Evolutionary conservation across 2,797 vertebrate genomes (phyloP).

Genomic region (Psittacula derbiana): DNA sequence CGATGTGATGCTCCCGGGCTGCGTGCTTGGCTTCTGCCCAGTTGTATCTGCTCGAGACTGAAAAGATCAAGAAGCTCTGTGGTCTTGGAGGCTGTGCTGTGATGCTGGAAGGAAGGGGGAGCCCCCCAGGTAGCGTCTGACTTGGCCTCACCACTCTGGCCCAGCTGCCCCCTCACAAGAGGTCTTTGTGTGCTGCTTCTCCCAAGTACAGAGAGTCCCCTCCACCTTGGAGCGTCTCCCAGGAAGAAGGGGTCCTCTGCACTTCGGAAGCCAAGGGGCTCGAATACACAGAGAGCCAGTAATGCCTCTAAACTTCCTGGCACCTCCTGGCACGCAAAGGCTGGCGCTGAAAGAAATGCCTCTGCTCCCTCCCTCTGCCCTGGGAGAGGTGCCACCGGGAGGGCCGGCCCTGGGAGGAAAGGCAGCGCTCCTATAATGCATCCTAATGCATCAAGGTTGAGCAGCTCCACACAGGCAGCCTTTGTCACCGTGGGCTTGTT

Average conservation of each 20-base stretch:
- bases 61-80: neutral
- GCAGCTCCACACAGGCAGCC: conserved; percentile 31
- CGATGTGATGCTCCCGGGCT: neutral
- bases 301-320: conserved; percentile 13
- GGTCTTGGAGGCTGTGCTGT: neutral
- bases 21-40: neutral
- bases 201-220: neutral
- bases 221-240: conserved; percentile 37
- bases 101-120: neutral
- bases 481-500: conserved; percentile 10
- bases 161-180: neutral
- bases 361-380: neutral
- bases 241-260: conserved; percentile 9
- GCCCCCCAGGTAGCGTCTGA: neutral
- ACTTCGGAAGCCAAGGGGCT: neutral
- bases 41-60: neutral
- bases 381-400: conserved; percentile 23
- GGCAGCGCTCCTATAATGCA: neutral
- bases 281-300: conserved; percentile 7
- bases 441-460: conserved; percentile 16
- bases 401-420: neutral
- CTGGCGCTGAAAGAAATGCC: neutral
- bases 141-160: neutral
- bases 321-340: neutral
- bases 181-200: conserved; percentile 24